Evolutionary conservation across 2,113 vertebrate species (phyloP), one percentile per base, ranked within the genome.

Genomic region (Apaloderma vittatum): DNA sequence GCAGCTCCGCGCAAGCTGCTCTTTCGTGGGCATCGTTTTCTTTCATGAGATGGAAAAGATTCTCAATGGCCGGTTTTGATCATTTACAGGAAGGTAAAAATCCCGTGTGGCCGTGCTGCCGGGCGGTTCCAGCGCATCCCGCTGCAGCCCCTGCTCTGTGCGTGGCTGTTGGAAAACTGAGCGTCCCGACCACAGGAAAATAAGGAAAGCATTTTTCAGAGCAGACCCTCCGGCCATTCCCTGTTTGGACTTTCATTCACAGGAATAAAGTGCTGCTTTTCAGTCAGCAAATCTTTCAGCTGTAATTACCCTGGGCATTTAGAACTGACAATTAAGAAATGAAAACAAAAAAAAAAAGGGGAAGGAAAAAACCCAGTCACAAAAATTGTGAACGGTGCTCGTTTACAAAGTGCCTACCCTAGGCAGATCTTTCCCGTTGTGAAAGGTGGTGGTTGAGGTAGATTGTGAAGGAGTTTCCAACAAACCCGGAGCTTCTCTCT

Each of bases 141-240:
- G n/a, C 24, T 1, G 1, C 81, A 37, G 0, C 54, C 77, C 49
- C 61, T 8, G 65, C 15, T 78, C 78, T 24, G 22, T 2, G 32
- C 19, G 87, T 29, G 32, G 91, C 71, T 92, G 94, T 94, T 90
- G 81, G 88, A 48, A 86, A 92, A 90, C 9, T 6, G 12, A 19
- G 63, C 72, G 73, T 16, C 21, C 68, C 67, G 73, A 30, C 52
- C 82, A 88, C 87, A 80, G 86, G 61, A 48, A 78, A 94, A 94
- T 61, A 86, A 80, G 80, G 82, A 88, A 58, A 94, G 83, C 51
- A 15, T 90, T 88, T 95, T 62, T 82, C 93, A 91, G 73, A 62
- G 67, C 55, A 22, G 65, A 58, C 34, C 80, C 61, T 93, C 92
- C 58, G 58, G 80, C 86, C 68, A 20, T 45, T 72, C 68, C 23